Conservation (phyloP, 2,888 invertebrate genomes). For the Epirrhoe tristata region DNA sequence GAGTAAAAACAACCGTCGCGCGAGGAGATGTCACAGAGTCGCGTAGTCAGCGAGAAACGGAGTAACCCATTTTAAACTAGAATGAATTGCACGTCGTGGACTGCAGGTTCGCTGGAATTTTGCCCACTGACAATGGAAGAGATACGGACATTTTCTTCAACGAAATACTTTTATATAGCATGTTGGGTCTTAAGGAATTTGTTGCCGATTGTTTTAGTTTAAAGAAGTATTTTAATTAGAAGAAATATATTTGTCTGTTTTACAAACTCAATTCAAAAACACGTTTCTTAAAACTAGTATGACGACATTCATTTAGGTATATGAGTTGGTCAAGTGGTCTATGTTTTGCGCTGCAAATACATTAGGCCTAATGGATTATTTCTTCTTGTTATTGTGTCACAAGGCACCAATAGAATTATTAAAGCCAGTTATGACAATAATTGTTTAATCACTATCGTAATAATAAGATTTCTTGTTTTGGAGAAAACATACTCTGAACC, state of each 20-base stretch:
- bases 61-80: conserved; percentile 82
- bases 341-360: too few species aligned
- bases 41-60: conserved; percentile 80
- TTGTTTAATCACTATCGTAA: background rate
- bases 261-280: too few species aligned
- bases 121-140: conserved; percentile 71
- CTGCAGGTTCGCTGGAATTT: conserved; percentile 80
- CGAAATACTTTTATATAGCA: background rate
- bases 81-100: conserved; percentile 82
- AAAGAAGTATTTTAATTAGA: background rate
- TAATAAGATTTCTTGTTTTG: too few species aligned
- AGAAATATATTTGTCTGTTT: too few species aligned
- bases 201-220: background rate
- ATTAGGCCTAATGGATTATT: too few species aligned
- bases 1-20: conserved; percentile 62
- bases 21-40: conserved; percentile 73
- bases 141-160: conserved; percentile 47
- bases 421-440: background rate
- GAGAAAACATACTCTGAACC: conserved; percentile 1
- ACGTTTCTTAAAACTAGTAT: too few species aligned
- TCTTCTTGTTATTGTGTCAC: too few species aligned
- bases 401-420: background rate
- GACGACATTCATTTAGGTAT: too few species aligned
- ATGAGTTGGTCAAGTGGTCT: too few species aligned
- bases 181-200: background rate